Base-by-base conservation (phyloP, 2,113 vertebrate genomes). In the Empidonax traillii region DNA sequence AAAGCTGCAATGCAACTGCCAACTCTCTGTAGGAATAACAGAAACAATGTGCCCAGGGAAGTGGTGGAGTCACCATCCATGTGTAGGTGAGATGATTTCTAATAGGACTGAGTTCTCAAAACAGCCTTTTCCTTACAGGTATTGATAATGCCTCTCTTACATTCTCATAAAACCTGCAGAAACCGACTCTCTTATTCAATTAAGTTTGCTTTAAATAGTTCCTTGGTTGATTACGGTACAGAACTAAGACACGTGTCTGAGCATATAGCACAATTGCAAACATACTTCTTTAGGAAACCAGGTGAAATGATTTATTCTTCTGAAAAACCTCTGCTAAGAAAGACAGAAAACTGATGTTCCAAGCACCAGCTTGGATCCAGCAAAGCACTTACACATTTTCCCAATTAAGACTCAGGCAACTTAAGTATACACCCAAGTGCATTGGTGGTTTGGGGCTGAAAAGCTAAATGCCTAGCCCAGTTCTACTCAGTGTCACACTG, bases 1-100 rank as follows among this genome's bases (percentile, higher is more conserved):
- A 94, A 96, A 97, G 95, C 93, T 91, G 88, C 96, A 94, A 93
- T 95, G 87, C 96, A 98, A 97, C 92, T 97, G 91, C 97, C 91
- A 96, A 53, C 95, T 93, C 96, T 95, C 94, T 84, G 90, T 72
- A 89, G 91, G 79, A 94, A 83, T 56, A 94, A 88, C 82, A 94
- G 94, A 93, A 95, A 78, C 65, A 90, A 18, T 3, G 15, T 49
- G 8, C 12, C 14, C 22, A 43, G 47, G 41, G 31, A 68, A 62
- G 55, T 1, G 13, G 13, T 55, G 27, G 10, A 75, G 5, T 25
- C 27, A 35, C 27, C 49, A 44, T 33, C 5, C 41, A 31, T 33
- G 5, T 7, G 5, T 17, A 72, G 52, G 44, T 55, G n/a, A 71
- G n/a, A 16, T 39, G 53, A 51, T 56, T 92, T 61, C 52, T 43